A percentile compares a stretch with the other conserved stretches of the same genome.
Evolutionary conservation across 2,797 vertebrate genomes (phyloP).

Genomic region (Acipenser transmontanus): DNA sequence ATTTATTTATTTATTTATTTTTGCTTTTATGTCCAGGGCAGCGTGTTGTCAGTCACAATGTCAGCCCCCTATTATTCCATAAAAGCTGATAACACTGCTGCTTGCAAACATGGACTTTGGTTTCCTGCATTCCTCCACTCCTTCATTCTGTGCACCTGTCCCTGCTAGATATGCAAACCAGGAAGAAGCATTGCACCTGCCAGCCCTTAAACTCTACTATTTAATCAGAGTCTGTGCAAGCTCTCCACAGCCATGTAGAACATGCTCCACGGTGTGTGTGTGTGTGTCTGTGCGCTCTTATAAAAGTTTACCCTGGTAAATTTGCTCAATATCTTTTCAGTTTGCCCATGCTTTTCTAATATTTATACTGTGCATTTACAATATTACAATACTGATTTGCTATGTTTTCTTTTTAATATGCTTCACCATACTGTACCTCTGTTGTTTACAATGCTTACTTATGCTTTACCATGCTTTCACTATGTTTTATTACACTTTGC

Average conservation of each 20-base stretch:
- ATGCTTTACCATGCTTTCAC: too few relatives aligned
- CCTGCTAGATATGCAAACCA: constrained; percentile 8
- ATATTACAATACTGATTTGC: too few relatives aligned
- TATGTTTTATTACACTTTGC: too few relatives aligned
- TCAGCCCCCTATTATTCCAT: constrained; percentile 11
- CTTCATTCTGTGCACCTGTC: constrained; percentile 15
- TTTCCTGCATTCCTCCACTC: constrained; percentile 9
- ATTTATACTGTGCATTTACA: too few relatives aligned
- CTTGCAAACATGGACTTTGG: constrained; percentile 18
- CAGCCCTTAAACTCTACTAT: neutral
- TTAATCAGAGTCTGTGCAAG: neutral
- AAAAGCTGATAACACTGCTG: constrained; percentile 11
- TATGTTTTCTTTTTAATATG: too few relatives aligned
- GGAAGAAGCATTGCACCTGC: constrained; percentile 1
- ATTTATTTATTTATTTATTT: neutral
- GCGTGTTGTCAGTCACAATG: constrained; percentile 16
- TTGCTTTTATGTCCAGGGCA: constrained; percentile 7
- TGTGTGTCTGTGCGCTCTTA: too few relatives aligned
- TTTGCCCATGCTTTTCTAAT: neutral
- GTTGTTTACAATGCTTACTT: too few relatives aligned
- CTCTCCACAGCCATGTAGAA: too few relatives aligned
- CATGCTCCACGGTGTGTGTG: too few relatives aligned
- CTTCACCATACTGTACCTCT: too few relatives aligned
- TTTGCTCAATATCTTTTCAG: too few relatives aligned
- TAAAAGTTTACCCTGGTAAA: too few relatives aligned